These are phyloP conservation scores for Prochilodus magdalenae DNA, from an alignment of 2,113 vertebrate species.

Conservation along the genomic window DNA sequence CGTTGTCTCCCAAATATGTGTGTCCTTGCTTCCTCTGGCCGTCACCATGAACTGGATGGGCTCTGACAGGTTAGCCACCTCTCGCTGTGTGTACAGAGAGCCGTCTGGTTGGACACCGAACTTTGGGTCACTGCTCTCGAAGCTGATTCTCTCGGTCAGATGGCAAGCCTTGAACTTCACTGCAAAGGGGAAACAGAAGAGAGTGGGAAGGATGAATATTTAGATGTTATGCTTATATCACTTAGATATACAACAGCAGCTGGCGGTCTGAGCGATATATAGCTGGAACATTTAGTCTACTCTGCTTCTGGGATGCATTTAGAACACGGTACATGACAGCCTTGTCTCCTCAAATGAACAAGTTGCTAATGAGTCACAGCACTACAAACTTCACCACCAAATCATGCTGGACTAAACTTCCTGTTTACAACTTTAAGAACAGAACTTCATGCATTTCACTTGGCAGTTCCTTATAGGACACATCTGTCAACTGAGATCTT, in stretches of 20 bases:
- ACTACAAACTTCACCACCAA: background rate
- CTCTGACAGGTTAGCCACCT: constrained; percentile 81
- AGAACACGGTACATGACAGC: background rate
- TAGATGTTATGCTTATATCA: background rate
- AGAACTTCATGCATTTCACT: background rate
- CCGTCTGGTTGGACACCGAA: constrained; percentile 86
- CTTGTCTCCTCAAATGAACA: constrained; percentile 3
- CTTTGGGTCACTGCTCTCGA: constrained; percentile 87
- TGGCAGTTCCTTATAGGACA: background rate
- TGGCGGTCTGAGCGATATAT: background rate
- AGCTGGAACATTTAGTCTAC: background rate
- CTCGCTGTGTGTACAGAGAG: constrained; percentile 81
- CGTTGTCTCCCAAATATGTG: constrained; percentile 84
- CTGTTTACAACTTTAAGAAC: background rate
- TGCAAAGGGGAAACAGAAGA: constrained; percentile 65
- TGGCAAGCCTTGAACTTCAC: constrained; percentile 90
- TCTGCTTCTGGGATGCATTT: background rate
- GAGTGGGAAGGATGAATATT: constrained; percentile 14
- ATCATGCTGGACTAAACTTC: background rate
- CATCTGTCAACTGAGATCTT: background rate
- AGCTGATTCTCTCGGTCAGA: constrained; percentile 77
- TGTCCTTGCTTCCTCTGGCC: constrained; percentile 74
- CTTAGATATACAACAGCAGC: background rate
- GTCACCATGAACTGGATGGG: constrained; percentile 88
- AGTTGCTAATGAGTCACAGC: background rate